Conservation (phyloP, 2,113 vertebrate species). For the Vulpes vulpes region DNA sequence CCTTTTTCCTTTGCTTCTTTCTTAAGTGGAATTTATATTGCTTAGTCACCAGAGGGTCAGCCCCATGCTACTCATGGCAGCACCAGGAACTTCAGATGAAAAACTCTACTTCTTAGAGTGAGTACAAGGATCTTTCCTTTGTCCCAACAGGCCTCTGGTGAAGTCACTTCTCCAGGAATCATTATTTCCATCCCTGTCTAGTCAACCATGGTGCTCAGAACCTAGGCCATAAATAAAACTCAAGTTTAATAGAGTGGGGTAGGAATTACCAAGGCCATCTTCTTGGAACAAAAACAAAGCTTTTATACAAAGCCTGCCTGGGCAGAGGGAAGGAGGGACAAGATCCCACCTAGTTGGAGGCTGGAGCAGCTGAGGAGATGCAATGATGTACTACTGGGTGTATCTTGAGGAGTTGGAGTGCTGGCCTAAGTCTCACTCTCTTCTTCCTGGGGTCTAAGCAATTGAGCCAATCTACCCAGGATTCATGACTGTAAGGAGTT, state of each 20-base stretch:
- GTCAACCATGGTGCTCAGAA: not conserved
- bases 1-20: not conserved
- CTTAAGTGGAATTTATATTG: not conserved
- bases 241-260: not conserved
- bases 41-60: not conserved
- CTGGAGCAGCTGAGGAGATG: not conserved
- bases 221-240: not conserved
- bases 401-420: not conserved
- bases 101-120: not conserved
- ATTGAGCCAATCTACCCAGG: not conserved
- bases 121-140: not conserved
- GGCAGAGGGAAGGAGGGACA: not conserved
- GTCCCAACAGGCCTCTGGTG: not conserved
- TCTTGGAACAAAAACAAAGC: not conserved
- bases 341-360: not conserved
- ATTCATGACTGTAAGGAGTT: not conserved
- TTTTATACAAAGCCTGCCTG: not conserved
- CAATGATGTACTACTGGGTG: not conserved
- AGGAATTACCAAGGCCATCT: not conserved
- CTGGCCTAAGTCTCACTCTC: not conserved
- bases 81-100: not conserved
- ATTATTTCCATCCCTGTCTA: not conserved
- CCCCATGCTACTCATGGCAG: not conserved
- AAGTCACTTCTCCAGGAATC: slow-evolving; percentile 24
- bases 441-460: not conserved